These are phyloP conservation scores for Tachypleus tridentatus DNA, from an alignment of 1,140 invertebrate genomes.

Conservation along the genomic window DNA sequence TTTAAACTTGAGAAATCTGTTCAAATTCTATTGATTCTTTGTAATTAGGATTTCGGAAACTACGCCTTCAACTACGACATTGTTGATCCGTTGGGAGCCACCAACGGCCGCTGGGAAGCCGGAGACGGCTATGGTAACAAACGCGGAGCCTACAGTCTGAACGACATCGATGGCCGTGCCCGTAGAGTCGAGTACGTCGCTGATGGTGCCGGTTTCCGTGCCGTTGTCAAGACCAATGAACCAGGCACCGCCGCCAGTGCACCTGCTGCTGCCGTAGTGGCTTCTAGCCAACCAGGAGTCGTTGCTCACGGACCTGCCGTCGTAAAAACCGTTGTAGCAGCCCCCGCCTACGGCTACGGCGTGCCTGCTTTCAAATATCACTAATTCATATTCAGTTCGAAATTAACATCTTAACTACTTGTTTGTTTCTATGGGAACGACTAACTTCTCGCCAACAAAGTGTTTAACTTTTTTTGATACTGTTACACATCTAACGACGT, in stretches of 20 bases:
- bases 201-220: conserved; percentile 11
- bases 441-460: too few species aligned
- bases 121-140: conserved; percentile 22
- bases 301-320: not conserved
- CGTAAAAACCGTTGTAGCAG: not conserved
- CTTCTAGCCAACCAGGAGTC: not conserved
- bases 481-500: too few species aligned
- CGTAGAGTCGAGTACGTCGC: conserved; percentile 13
- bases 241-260: conserved; percentile 9
- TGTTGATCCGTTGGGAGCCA: conserved; percentile 18
- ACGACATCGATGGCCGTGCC: conserved; percentile 16
- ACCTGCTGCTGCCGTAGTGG: conserved; percentile 15
- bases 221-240: conserved; percentile 11
- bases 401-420: too few species aligned
- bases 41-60: conserved; percentile 18
- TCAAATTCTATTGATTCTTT: not conserved
- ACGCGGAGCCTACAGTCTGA: conserved; percentile 11
- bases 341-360: not conserved
- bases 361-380: too few species aligned
- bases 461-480: too few species aligned
- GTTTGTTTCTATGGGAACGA: too few species aligned
- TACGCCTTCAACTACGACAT: conserved; percentile 25
- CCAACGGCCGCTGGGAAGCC: conserved; percentile 21
- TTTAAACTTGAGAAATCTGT: not conserved
- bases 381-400: too few species aligned